A percentile compares a stretch with the other conserved stretches of the same genome.
These are phyloP conservation scores for Umimayanthus kanabou DNA, from an alignment of 92 coral and sea anemone genomes.

Conservation along the genomic window DNA sequence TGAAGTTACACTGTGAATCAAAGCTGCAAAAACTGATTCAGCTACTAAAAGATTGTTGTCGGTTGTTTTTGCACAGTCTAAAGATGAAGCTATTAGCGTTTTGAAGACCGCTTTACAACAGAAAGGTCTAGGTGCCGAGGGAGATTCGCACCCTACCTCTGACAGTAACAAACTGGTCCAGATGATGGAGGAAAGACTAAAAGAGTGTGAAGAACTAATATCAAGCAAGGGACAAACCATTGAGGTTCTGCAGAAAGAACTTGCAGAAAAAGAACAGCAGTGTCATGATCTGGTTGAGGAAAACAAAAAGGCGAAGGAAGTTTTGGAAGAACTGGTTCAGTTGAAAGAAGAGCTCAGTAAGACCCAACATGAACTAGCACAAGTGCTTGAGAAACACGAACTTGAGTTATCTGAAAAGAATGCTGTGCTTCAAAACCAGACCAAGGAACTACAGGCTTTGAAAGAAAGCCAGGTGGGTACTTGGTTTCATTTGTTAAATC, in stretches of 20 bases:
- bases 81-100: constrained; percentile 95
- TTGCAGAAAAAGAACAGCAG: constrained; percentile 54
- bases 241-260: constrained; percentile 55
- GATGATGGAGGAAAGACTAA: constrained; percentile 82
- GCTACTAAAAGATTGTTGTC: too few relatives aligned
- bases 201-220: constrained; percentile 75
- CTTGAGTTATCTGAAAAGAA: constrained; percentile 31
- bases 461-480: background rate
- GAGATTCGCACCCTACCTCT: constrained; percentile 53
- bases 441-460: constrained; percentile 12
- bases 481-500: background rate
- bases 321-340: constrained; percentile 39
- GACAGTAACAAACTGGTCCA: constrained; percentile 79
- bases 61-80: constrained; percentile 66
- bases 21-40: too few relatives aligned
- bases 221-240: constrained; percentile 58
- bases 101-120: constrained; percentile 90
- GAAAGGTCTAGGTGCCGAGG: constrained; percentile 77
- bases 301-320: constrained; percentile 19
- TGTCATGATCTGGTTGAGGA: constrained; percentile 26
- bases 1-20: too few relatives aligned
- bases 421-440: constrained; percentile 3
- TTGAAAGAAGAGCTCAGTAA: constrained; percentile 34
- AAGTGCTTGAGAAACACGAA: constrained; percentile 70
- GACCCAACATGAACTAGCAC: constrained; percentile 10